Percentiles rank a stretch among this genome's conserved stretches.
These are phyloP conservation scores for Caranx melampygus DNA, from an alignment of 2,113 vertebrate genomes.

Conservation along the genomic window DNA sequence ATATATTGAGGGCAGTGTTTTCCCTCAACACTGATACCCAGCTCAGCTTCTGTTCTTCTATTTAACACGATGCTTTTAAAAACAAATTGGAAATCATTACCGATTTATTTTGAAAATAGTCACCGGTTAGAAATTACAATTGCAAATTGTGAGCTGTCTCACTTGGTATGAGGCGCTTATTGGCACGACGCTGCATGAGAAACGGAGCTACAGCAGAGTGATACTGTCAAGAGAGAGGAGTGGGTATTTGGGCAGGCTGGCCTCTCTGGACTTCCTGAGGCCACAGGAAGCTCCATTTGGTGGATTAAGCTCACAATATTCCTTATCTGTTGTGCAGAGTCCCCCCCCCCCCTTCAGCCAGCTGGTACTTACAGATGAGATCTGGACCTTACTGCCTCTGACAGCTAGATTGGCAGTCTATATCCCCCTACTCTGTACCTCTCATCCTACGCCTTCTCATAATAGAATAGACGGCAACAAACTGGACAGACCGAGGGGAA, in stretches of 20 bases:
- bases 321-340: constrained; percentile 67
- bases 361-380: constrained; percentile 70
- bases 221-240: neutral
- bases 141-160: constrained; percentile 44
- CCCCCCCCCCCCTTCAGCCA: constrained; percentile 40
- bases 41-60: constrained; percentile 22
- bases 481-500: constrained; percentile 24
- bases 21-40: constrained; percentile 2
- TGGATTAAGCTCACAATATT: constrained; percentile 64
- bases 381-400: constrained; percentile 54
- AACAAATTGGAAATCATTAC: constrained; percentile 39
- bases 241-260: constrained; percentile 17
- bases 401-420: constrained; percentile 53
- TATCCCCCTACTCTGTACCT: constrained; percentile 40
- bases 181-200: constrained; percentile 44
- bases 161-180: constrained; percentile 40
- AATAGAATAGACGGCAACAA: constrained; percentile 49
- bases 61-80: constrained; percentile 14
- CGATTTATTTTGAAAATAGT: constrained; percentile 44
- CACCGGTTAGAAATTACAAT: constrained; percentile 53
- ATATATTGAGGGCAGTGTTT: constrained; percentile 12
- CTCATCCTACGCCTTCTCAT: constrained; percentile 41
- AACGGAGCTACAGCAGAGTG: constrained; percentile 35
- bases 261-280: constrained; percentile 48
- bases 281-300: constrained; percentile 63